Evolutionary conservation across 2,113 vertebrate genomes (phyloP), one percentile per base, ranked within the genome.

Genomic region (Archocentrus centrarchus): DNA sequence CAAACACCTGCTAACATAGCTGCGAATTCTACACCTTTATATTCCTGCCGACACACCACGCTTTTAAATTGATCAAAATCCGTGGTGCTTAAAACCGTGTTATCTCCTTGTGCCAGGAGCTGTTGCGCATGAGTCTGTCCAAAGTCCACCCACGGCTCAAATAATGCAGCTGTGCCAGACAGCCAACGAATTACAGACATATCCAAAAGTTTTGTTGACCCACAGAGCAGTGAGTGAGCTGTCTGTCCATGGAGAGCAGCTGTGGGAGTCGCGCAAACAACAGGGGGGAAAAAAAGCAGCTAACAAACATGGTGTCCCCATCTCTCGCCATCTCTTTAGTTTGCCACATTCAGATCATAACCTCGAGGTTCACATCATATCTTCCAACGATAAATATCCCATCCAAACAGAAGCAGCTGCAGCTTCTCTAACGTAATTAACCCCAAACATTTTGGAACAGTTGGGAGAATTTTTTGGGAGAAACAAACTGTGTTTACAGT

Each of bases 331-430:
- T 20, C 41, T 30, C 2, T 32, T 20, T 70, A 30, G 66, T 70
- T 70, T 50, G 22, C 39, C 64, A 68, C 64, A 20, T 70, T 30
- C 66, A 53, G 44, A 53, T 70, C 66, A 30, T 20, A 70, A 53
- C 15, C 24, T 24, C 30, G 66, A 3, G 66, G 44, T 50, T 53
- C 30, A 32, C 44, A 53, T 70, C 3, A 70, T 20, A 13, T 70
- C 66, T 30, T 15, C 44, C 44, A 32, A 53, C 9, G 18, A 24
- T 30, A 70, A 68, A 68, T 7, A 68, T 20, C 18, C 3, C 11
- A 8, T 41, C 37, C 4, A 1, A 15, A 11, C 41, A 70, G 22
- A 53, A 53, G 44, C 24, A 50, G 30, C 44, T 20, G 66, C 66
- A 70, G 66, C 24, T 32, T 24, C 44, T 7, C 5, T n/a, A 68